These are phyloP conservation scores for Epizoanthus illoricatus DNA, from an alignment of 92 coral and sea anemone genomes.

Conservation along the genomic window DNA sequence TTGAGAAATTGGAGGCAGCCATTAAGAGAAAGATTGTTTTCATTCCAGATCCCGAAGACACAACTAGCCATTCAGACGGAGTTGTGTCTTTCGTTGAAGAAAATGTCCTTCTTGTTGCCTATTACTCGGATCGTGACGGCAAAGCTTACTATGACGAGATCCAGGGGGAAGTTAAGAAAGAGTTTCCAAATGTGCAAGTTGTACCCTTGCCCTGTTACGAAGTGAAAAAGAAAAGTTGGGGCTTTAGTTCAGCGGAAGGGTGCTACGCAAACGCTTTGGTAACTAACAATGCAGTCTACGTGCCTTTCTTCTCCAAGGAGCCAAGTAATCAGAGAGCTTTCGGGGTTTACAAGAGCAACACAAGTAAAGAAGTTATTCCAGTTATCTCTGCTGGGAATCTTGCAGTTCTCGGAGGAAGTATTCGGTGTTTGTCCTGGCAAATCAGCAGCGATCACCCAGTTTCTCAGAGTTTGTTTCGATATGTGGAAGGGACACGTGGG, in stretches of 20 bases:
- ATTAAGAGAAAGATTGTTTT: conserved; percentile 47
- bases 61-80: conserved; percentile 70
- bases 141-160: conserved; percentile 47
- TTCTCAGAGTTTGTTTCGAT: conserved; percentile 46
- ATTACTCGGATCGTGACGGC: conserved; percentile 45
- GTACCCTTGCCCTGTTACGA: conserved; percentile 57
- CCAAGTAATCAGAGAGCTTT: conserved; percentile 46
- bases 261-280: conserved; percentile 61
- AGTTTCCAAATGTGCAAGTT: conserved; percentile 36
- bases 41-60: conserved; percentile 63
- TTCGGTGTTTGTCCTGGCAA: conserved; percentile 71
- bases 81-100: conserved; percentile 61
- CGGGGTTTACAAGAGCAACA: conserved; percentile 38
- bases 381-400: conserved; percentile 39
- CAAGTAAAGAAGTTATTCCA: conserved; percentile 60
- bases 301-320: conserved; percentile 55
- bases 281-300: conserved; percentile 58
- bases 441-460: conserved; percentile 52
- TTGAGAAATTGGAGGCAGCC: conserved; percentile 40
- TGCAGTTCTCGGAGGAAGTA: conserved; percentile 52
- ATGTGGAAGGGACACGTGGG: conserved; percentile 33
- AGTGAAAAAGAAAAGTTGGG: conserved; percentile 48
- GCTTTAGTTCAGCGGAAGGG: conserved; percentile 55
- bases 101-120: conserved; percentile 45
- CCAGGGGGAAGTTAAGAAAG: conserved; percentile 43